Percentiles rank a stretch among this genome's conserved stretches.
These are phyloP conservation scores for Pogona vitticeps DNA, from an alignment of 2,113 vertebrate genomes.

Conservation along the genomic window DNA sequence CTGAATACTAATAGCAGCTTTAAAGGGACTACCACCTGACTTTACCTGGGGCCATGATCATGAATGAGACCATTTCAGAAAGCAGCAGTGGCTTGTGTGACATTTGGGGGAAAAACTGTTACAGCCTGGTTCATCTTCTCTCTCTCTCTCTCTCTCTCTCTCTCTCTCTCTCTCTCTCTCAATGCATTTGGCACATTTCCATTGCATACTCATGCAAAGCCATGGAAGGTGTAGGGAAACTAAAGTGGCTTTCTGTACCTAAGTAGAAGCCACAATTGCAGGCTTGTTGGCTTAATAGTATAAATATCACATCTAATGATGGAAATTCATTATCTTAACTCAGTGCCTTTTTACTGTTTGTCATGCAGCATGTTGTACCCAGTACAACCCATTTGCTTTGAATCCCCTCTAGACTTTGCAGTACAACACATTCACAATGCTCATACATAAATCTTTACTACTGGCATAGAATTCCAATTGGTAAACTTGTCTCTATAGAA, in stretches of 20 bases:
- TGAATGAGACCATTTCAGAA: constrained; percentile 30
- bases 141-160: background rate
- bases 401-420: background rate
- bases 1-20: constrained; percentile 39
- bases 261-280: background rate
- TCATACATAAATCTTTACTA: background rate
- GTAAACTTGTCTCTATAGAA: background rate
- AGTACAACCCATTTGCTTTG: constrained; percentile 9
- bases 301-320: constrained; percentile 2
- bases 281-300: constrained; percentile 15
- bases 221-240: background rate
- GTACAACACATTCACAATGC: background rate
- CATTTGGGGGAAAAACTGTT: background rate
- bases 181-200: background rate
- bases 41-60: constrained; percentile 14
- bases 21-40: constrained; percentile 15
- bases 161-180: background rate
- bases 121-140: background rate
- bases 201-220: constrained; percentile 13
- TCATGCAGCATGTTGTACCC: constrained; percentile 3
- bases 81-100: constrained; percentile 1
- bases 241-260: background rate
- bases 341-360: constrained; percentile 1
- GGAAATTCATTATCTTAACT: background rate
- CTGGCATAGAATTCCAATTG: background rate